Evolutionary conservation across 2,113 vertebrate species (phyloP).

Genomic region (Suncus etruscus): DNA sequence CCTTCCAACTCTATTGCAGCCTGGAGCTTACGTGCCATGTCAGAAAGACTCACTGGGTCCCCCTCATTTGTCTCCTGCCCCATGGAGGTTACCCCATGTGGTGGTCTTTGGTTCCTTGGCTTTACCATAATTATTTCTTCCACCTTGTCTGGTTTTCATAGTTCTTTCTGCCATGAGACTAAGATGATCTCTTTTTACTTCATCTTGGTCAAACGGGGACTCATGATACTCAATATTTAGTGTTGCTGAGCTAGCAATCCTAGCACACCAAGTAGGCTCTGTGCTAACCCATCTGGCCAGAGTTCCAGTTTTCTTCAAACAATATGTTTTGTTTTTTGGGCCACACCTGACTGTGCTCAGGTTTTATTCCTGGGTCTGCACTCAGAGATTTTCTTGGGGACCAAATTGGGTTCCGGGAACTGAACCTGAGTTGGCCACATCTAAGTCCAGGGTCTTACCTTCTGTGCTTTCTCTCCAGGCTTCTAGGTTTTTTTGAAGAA

Average conservation of each 20-base stretch:
- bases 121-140: neutral
- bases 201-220: neutral
- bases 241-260: neutral
- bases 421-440: no score
- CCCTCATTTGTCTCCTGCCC: neutral
- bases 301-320: slow-evolving; percentile 6
- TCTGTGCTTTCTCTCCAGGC: no score
- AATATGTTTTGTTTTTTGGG: neutral
- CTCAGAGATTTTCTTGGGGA: no score
- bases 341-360: no score
- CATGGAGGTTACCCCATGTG: neutral
- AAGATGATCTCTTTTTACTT: neutral
- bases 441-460: no score
- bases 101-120: fast-evolving
- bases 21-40: neutral
- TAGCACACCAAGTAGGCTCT: neutral
- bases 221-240: neutral
- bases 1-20: no score
- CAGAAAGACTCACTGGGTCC: neutral
- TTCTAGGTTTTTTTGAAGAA: no score
- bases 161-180: neutral
- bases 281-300: neutral
- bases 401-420: no score
- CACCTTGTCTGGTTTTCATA: neutral
- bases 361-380: no score